phyloP scores from a whole-genome alignment of 2,888 invertebrate species.

The Agonopterix arenella region DNA sequence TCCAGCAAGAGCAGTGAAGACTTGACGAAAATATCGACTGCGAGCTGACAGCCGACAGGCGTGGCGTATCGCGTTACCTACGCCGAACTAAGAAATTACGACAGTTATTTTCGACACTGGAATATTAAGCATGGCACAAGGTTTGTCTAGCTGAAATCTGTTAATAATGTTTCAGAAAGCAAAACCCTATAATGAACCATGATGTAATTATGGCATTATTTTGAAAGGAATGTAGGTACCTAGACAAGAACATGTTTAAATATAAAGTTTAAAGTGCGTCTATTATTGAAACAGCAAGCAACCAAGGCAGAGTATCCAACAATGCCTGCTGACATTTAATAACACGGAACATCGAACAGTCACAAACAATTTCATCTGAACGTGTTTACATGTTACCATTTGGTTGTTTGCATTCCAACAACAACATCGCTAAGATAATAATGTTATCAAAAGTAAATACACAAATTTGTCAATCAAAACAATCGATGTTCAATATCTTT shows the following conservation, averaged over 20 bases:
- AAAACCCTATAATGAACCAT: too few relatives aligned
- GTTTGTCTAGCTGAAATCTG: slow-evolving; percentile 4
- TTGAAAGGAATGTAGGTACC: background rate
- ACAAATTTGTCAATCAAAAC: slow-evolving; percentile 51
- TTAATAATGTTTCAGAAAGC: background rate
- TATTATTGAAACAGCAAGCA: slow-evolving; percentile 14
- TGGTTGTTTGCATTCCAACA: slow-evolving; percentile 50
- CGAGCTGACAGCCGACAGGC: slow-evolving; percentile 50
- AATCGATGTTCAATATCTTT: slow-evolving; percentile 27
- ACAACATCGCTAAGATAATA: slow-evolving; percentile 44
- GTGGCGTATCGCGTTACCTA: slow-evolving; percentile 48
- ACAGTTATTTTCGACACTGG: slow-evolving; percentile 42
- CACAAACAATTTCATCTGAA: slow-evolving; percentile 32
- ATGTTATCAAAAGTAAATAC: slow-evolving; percentile 50
- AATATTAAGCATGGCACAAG: slow-evolving; percentile 25
- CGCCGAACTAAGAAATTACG: slow-evolving; percentile 48
- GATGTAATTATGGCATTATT: background rate
- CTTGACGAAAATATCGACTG: slow-evolving; percentile 65
- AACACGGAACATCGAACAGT: slow-evolving; percentile 30
- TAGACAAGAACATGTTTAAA: slow-evolving; percentile 12
- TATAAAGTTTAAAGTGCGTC: slow-evolving; percentile 27
- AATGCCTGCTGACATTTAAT: slow-evolving; percentile 33
- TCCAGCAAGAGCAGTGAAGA: slow-evolving; percentile 31
- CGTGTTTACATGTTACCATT: slow-evolving; percentile 44
- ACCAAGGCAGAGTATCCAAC: slow-evolving; percentile 9